Evolutionary conservation across 64 coral and sea anemone genomes (phyloP), one percentile per base, ranked within the genome.

Genomic region (Exaiptasia diaphana): DNA sequence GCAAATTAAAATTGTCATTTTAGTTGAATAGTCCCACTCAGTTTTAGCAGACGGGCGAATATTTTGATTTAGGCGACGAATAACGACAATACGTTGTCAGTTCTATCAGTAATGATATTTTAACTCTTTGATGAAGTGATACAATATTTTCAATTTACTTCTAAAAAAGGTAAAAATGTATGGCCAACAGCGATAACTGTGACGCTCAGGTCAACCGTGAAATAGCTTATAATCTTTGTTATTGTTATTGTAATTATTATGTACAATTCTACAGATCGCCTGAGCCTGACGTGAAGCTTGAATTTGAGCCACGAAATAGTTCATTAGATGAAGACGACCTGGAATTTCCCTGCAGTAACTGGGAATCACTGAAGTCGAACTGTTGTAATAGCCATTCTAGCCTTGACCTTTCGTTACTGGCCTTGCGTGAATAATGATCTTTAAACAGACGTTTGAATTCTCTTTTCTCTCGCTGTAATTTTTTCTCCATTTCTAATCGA

Each of bases 301-400:
- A 73, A 18, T 73, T 73, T 17, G 69, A 73, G 25, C 69, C 44
- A 73, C 38, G 69, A 23, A 73, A 73, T 30, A 73, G 27, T 22
- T 73, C 69, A 17, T n/a, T n/a, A 49, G 14, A 73, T 11, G 69
- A 73, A 31, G 36, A 42, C 10, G 69, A 71, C 80, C 50, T 18
- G 53, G 63, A 88, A 67, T 75, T 27, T 54, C 50, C 18, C 80
- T 65, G 8, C 53, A 88, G 80, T 37, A 71, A 61, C 76, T 80
- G 53, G 34, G 85, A 53, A 67, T 73, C 78, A 50, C 60, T 40
- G 56, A 87, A 30, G 9, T 70, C 39, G 56, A 94, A 94, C 9
- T 94, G 91, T 17, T 89, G 90, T 0, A 99, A 35, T 4, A 99
- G n/a, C 89, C 95, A 99, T 36, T 99, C 89, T 3, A 99, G 68